These are phyloP conservation scores for Dione juno DNA, from an alignment of 2,888 invertebrate genomes.

Conservation along the genomic window DNA sequence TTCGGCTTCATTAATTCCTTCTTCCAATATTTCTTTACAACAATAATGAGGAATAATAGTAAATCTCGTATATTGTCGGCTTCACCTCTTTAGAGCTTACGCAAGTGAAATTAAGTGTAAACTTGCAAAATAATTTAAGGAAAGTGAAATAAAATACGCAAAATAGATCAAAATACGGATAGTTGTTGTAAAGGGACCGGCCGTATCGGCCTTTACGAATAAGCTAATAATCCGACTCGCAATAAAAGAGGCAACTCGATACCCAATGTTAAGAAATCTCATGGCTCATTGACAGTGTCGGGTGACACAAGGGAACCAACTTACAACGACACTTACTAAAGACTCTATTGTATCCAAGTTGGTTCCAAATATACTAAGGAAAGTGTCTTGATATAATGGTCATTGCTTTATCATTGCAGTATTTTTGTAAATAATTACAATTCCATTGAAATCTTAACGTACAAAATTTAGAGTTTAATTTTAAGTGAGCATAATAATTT, in stretches of 20 bases:
- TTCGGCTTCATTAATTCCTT: too few relatives aligned
- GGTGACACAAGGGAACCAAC: constrained; percentile 45
- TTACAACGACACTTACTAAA: not conserved
- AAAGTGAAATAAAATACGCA: constrained; percentile 36
- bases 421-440: not conserved
- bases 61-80: not conserved
- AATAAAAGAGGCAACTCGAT: constrained; percentile 31
- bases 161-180: constrained; percentile 38
- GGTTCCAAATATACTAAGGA: constrained; percentile 13
- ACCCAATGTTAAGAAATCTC: constrained; percentile 31
- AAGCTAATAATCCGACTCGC: constrained; percentile 29
- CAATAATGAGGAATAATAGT: not conserved
- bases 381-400: constrained; percentile 17
- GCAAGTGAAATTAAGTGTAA: constrained; percentile 12
- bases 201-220: constrained; percentile 1
- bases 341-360: constrained; percentile 20
- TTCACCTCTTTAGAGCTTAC: not conserved
- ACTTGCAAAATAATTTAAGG: constrained; percentile 19
- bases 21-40: too few relatives aligned
- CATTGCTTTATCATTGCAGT: constrained; percentile 5
- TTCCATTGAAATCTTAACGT: constrained; percentile 8
- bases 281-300: constrained; percentile 60
- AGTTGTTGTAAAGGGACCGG: constrained; percentile 37
- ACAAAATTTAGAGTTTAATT: constrained; percentile 12
- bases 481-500: not conserved